A percentile compares a stretch with the other conserved stretches of the same genome.
Evolutionary conservation across 2,797 vertebrate genomes (phyloP).

Genomic region (Masticophis lateralis): DNA sequence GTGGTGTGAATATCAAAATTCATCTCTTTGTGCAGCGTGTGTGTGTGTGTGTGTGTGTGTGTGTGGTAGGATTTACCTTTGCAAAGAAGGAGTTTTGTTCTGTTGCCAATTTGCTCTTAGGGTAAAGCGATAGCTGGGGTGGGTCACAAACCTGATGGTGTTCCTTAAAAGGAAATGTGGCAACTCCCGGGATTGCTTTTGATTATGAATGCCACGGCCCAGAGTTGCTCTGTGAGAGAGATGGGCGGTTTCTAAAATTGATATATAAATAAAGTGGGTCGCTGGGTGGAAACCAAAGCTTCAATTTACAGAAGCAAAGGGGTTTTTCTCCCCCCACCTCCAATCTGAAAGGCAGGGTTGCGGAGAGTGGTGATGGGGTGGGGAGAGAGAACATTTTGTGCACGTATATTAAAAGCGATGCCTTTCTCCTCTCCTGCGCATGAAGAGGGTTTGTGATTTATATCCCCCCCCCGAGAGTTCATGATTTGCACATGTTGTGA

Average conservation of each 20-base stretch:
- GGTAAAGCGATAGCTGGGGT: background rate
- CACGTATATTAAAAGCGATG: background rate
- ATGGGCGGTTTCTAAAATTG: background rate
- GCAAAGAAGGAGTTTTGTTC: background rate
- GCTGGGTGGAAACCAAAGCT: background rate
- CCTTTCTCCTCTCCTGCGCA: background rate
- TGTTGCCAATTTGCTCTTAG: background rate
- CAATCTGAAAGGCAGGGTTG: background rate
- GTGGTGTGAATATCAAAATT: background rate
- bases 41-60: background rate
- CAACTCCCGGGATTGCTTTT: background rate
- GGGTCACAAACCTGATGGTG: background rate
- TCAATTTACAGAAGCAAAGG: background rate
- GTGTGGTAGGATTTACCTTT: background rate
- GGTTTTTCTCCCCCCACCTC: background rate
- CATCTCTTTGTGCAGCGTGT: background rate
- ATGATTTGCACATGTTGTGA: background rate
- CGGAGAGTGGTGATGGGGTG: background rate
- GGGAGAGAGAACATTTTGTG: background rate
- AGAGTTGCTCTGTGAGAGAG: background rate
- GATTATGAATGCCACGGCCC: background rate
- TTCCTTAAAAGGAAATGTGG: background rate
- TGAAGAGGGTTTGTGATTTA: background rate
- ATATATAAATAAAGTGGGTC: background rate
- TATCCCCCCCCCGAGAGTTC: background rate